These are phyloP conservation scores for Psittacula cyanocephala DNA, from an alignment of 2,113 vertebrate species.

Conservation along the genomic window DNA sequence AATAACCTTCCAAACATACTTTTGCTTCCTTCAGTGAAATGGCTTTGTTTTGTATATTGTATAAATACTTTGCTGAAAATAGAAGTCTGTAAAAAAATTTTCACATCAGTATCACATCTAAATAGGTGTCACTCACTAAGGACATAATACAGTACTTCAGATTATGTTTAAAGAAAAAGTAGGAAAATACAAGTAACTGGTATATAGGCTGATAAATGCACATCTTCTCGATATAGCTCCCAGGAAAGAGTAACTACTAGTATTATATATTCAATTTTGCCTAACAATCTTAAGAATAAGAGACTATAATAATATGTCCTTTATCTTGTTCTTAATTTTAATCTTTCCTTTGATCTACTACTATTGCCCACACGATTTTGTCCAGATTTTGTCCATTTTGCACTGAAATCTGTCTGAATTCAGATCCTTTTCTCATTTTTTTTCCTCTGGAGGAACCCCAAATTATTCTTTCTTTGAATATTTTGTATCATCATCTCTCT, in stretches of 20 bases:
- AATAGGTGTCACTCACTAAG: neutral
- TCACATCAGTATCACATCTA: neutral
- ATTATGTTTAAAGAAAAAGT: neutral
- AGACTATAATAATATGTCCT: neutral
- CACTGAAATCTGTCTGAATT: neutral
- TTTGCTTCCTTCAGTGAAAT: neutral
- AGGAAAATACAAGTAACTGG: neutral
- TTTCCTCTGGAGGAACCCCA: neutral
- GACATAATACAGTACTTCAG: neutral
- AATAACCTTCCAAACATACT: neutral
- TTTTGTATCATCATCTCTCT: neutral
- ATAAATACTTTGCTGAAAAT: neutral
- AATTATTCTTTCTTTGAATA: neutral
- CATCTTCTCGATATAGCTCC: neutral
- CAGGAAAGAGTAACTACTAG: neutral
- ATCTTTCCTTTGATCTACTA: neutral
- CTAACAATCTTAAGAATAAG: neutral
- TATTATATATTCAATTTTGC: neutral
- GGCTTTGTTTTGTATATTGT: neutral
- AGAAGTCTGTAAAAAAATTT: neutral
- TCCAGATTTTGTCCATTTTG: neutral
- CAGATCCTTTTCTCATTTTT: neutral
- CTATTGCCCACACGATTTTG: accelerated
- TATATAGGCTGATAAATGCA: neutral
- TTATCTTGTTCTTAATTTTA: neutral